phyloP scores from a whole-genome alignment of 2,888 invertebrate genomes.

The Caenorhabditis sinica region DNA sequence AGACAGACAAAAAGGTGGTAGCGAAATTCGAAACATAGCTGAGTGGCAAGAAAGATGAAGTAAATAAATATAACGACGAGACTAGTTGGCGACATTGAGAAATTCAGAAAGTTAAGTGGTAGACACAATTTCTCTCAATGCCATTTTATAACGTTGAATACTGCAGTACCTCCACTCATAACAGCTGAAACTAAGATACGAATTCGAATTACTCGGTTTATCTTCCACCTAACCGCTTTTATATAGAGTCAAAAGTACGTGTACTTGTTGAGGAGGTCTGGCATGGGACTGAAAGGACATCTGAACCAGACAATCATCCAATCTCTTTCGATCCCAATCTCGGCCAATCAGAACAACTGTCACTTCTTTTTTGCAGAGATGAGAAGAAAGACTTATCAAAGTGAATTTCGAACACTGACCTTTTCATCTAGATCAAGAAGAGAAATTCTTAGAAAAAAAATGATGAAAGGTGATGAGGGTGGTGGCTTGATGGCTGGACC shows the following conservation, averaged over 20 bases:
- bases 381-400: conserved; percentile 5
- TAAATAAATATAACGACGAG: conserved; percentile 47
- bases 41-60: conserved; percentile 16
- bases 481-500: no score
- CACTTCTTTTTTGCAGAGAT: conserved; percentile 16
- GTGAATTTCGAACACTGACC: background rate
- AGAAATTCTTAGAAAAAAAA: background rate
- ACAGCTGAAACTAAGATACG: no score
- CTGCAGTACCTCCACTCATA: no score
- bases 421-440: conserved; percentile 12
- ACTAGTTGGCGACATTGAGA: conserved; percentile 8
- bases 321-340: background rate
- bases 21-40: conserved; percentile 39
- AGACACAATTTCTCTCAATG: background rate
- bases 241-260: conserved; percentile 19
- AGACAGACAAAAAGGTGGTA: conserved; percentile 33
- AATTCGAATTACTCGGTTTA: no score
- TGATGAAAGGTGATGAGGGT: conserved; percentile 15
- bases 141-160: no score
- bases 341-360: conserved; percentile 18
- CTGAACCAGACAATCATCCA: background rate
- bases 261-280: conserved; percentile 8
- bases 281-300: conserved; percentile 6
- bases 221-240: no score
- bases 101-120: background rate